Base-by-base conservation (phyloP, 2,888 invertebrate species). In the Synergus umbraculus region DNA sequence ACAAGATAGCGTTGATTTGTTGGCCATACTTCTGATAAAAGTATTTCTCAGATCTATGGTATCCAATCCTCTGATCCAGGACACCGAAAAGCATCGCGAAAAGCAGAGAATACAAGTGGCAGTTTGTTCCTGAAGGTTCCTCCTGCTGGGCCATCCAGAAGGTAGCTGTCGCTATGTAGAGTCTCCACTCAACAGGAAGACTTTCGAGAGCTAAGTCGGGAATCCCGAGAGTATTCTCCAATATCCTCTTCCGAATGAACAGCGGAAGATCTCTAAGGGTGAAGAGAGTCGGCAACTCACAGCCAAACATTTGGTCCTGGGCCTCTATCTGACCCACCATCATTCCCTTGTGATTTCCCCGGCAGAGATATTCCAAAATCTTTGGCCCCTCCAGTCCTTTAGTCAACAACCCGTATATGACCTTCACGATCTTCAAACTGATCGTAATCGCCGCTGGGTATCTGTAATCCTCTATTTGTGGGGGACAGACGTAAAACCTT, bases 391-490 rank as follows among this genome's bases (percentile, higher is more conserved):
- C 43, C 43, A 77, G 65, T 13, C 78, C 85, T 12, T 86, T 81
- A 15, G 79, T 86, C 4, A 94, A 79, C 22, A 94, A 81, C 3
- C 92, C 90, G 83, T 93, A 95, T 76, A 95, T 94, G 81, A 94
- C 94, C 85, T 93, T 92, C 60, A 97, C 86, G 82, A 97, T 94
- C 15, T 94, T 94, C 82, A 96, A 88, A 46, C 94, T 93, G 78
- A 94, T 93, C 9, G 93, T 87, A 85, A 95, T 94, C 9, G 95
- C 93, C 82, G 96, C 94, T 5, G 93, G 92, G 67, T 93, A 93
- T 4, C 91, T 90, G 86, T 94, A 94, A 90, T 96, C 95, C 91
- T 97, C 97, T 8, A 96, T 94, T 92, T 96, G 96, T 0, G 96
- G 95, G 76, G 93, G 93, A 84, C 95, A 95, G 82, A 96, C 94